Base-by-base conservation (phyloP, 2,113 vertebrate species). In the Baryphthengus martii region DNA sequence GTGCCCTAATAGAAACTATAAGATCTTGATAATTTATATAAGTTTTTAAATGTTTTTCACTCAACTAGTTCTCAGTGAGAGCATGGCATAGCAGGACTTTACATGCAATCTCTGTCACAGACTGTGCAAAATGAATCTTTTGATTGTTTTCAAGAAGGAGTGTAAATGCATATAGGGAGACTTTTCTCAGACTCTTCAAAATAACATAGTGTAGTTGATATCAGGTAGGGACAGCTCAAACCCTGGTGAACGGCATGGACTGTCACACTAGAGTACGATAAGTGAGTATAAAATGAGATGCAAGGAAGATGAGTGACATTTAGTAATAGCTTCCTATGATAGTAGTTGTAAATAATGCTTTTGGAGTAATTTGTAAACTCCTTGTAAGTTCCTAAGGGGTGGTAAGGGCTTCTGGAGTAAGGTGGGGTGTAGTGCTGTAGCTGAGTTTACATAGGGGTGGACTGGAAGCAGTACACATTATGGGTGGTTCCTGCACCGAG, bases 211-310 rank as follows among this genome's bases (percentile, higher is more conserved):
- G 8, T 31, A 50, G 26, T 63, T 77, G 39, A 80, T 39, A 65
- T 16, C 56, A 61, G 52, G 26, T 0, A 67, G 25, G 23, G 17
- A 52, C 25, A 50, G 19, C 66, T 72, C 13, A 63, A 59, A n/a
- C 8, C 21, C 8, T 59, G 28, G 17, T 44, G 39, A 29, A 62
- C 12, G 24, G 15, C 47, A 28, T 0, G 0, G 33, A 35, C 1
- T 70, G 17, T 88, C 72, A 33, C 55, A 19, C 13, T 70, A 3
- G 2, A 56, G 10, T 78, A 52, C 4, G 8, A 10, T 72, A 42
- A 44, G 11, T 21, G 50, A 77, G 28, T 45, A 58, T 70, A 63
- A 89, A 73, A 52, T 67, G 52, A 78, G 65, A 31, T 52, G 8
- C n/a, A 68, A 40, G 26, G 49, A 86, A 86, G 15, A 7, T 45